These are phyloP conservation scores for Cephalopterus ornatus DNA, from an alignment of 2,113 vertebrate genomes.

Conservation along the genomic window DNA sequence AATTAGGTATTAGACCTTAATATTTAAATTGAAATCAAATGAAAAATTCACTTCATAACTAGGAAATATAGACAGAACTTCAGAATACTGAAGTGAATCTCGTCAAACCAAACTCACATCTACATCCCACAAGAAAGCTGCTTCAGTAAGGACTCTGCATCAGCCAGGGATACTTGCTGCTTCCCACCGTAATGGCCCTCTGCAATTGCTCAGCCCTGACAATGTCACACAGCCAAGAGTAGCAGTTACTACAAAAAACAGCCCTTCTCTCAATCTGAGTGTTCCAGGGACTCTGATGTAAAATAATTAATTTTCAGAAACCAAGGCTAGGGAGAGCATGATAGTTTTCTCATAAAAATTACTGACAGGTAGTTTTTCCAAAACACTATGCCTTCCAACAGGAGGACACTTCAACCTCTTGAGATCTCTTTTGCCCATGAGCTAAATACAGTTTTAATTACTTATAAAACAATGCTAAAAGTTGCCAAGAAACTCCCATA, in stretches of 20 bases:
- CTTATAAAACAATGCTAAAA: background rate
- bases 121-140: background rate
- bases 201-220: background rate
- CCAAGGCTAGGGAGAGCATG: background rate
- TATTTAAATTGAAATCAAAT: background rate
- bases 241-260: background rate
- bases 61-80: background rate
- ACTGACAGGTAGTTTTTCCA: background rate
- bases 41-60: background rate
- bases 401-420: background rate
- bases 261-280: background rate
- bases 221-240: background rate
- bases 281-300: background rate
- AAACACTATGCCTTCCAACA: accelerated
- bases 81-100: background rate
- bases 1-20: background rate
- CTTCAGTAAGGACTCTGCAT: background rate
- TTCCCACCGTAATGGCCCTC: accelerated
- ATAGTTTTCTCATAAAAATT: background rate
- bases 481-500: background rate
- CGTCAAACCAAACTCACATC: background rate
- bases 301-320: background rate
- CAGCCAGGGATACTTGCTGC: background rate
- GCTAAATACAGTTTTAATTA: background rate
- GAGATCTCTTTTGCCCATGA: background rate